phyloP scores from a whole-genome alignment of 1,140 invertebrate species.

The Drosophila sechellia region DNA sequence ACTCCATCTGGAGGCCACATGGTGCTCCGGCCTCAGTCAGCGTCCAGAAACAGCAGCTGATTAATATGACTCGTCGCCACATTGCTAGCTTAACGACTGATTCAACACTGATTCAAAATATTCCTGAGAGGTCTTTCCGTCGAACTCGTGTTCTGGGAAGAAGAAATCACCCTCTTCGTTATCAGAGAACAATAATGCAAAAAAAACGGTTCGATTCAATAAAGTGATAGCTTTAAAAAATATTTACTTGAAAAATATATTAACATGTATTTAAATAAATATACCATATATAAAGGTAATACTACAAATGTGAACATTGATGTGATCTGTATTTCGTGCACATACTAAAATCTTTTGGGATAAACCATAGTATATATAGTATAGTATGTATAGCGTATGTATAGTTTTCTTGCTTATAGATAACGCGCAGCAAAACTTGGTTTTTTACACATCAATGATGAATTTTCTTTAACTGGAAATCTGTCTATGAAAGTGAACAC shows the following conservation, averaged over 20 bases:
- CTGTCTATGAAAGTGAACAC: too few species aligned
- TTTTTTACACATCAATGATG: too few species aligned
- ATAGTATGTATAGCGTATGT: too few species aligned
- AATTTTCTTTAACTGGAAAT: too few species aligned
- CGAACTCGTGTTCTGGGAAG: background rate
- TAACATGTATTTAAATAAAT: too few species aligned
- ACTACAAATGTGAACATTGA: too few species aligned
- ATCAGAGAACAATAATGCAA: background rate
- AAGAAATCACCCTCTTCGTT: background rate
- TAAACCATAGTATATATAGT: too few species aligned
- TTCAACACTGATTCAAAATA: background rate
- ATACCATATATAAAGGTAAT: too few species aligned
- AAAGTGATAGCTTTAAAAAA: background rate
- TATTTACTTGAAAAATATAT: background rate
- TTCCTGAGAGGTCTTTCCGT: background rate
- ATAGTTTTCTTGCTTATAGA: too few species aligned
- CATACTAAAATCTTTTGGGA: background rate
- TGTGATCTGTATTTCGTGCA: too few species aligned
- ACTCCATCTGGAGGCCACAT: constrained; percentile 6
- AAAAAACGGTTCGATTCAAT: background rate
- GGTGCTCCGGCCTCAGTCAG: background rate
- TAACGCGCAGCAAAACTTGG: too few species aligned
- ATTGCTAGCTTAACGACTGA: background rate
- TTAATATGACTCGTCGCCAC: background rate
- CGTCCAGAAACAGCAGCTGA: background rate